phyloP scores from a whole-genome alignment of 2,113 vertebrate genomes.

The Hyla sarda region DNA sequence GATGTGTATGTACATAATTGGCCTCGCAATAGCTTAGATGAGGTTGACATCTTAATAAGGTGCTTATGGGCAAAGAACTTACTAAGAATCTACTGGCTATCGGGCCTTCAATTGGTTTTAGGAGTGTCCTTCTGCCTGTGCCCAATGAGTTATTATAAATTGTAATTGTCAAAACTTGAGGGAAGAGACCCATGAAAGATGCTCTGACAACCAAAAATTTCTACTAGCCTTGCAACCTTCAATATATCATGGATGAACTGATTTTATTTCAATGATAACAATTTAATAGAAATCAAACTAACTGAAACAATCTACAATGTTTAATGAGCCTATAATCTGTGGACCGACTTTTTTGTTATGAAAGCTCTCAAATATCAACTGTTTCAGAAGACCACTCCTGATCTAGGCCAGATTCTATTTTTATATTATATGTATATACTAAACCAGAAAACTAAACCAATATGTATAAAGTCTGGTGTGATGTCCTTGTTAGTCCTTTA shows the following conservation, averaged over 20 bases:
- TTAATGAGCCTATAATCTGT: not conserved
- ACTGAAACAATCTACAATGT: not conserved
- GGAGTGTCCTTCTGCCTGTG: not conserved
- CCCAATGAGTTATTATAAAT: not conserved
- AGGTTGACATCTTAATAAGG: not conserved
- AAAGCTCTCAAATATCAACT: not conserved
- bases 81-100: not conserved
- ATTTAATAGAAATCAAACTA: not conserved
- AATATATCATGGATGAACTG: not conserved
- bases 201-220: not conserved
- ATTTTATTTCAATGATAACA: not conserved
- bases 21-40: not conserved
- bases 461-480: too few species aligned
- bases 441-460: too few species aligned
- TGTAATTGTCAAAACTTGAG: not conserved
- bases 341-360: not conserved
- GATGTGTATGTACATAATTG: constrained; percentile 17
- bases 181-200: not conserved
- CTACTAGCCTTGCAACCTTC: not conserved
- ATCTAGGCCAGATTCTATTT: not conserved
- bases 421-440: too few species aligned
- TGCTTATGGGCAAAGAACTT: not conserved
- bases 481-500: too few species aligned
- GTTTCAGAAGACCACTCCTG: not conserved
- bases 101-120: not conserved